Base-by-base conservation (phyloP, 2,797 vertebrate species). In the Paedocypris micromegethes region DNA sequence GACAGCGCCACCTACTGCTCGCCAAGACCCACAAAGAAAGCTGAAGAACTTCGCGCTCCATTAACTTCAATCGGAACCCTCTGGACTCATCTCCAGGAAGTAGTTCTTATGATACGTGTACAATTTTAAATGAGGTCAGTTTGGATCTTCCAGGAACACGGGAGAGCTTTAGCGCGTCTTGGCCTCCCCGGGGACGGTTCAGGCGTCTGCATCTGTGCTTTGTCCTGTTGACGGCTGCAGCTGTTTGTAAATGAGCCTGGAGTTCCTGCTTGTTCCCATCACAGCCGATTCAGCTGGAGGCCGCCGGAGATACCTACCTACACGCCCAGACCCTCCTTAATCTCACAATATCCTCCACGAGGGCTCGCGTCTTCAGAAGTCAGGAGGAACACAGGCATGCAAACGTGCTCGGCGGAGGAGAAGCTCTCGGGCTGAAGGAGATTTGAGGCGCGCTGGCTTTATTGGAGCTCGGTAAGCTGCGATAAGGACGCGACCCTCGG, bases 171-270 rank as follows among this genome's bases (percentile, higher is more conserved):
- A 23, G 23, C 23, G 23, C 23, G 23, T 23, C 23, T 23, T 23
- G 23, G 50, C 56, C 89, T 88, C 92, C 91, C 93, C 92, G 84
- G 80, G 87, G 75, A 77, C 86, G 75, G 85, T 94, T 93, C 94
- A 88, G 81, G 61, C 85, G 79, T 83, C 87, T 91, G 88, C 88
- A 89, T 91, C 90, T 90, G 86, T 83, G 81, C 88, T 90, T 91
- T 87, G 86, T 92, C 88, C 89, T 90, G 91, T 92, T 87, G 89
- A 87, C 79, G 85, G 87, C 90, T 93, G 92, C 93, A 94, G 92
- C 91, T 92, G 91, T 90, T 92, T 92, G 91, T 92, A 93, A 95
- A 95, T 91, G 89, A 95, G 87, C 90, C 83, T 78, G 87, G 82
- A 79, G 88, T 85, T 87, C 86, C 80, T 23, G 23, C 23, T 23